These are phyloP conservation scores for Eriosoma lanigerum DNA, from an alignment of 1,140 invertebrate genomes.

Conservation along the genomic window DNA sequence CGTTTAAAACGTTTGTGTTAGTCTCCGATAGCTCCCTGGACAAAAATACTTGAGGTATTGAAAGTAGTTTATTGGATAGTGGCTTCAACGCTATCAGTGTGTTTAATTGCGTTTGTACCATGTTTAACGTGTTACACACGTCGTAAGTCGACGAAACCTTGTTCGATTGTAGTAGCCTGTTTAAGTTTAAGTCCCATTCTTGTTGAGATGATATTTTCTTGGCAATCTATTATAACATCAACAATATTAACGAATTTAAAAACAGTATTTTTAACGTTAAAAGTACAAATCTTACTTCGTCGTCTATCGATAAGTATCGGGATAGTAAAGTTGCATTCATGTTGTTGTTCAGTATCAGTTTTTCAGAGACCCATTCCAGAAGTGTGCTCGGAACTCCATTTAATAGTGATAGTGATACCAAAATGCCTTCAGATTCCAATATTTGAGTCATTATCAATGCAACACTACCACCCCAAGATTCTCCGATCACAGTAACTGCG, in stretches of 20 bases:
- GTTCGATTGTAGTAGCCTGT: not conserved
- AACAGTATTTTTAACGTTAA: not conserved
- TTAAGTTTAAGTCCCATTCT: not conserved
- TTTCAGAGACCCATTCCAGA: not conserved
- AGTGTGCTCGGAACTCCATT: not conserved
- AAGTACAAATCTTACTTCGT: not conserved
- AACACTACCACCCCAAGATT: constrained; percentile 53
- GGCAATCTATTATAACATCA: not conserved
- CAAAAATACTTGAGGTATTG: not conserved
- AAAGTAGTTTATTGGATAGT: not conserved
- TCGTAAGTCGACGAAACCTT: not conserved
- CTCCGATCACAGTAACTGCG: constrained; percentile 53
- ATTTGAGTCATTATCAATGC: constrained; percentile 53
- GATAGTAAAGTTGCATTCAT: not conserved
- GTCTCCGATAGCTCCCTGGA: not conserved
- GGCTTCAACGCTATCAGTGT: not conserved
- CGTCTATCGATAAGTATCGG: not conserved
- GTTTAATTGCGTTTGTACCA: not conserved
- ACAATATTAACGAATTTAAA: not conserved
- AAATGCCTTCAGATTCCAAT: constrained; percentile 48
- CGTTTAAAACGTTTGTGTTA: not conserved
- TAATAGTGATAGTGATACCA: constrained; percentile 24
- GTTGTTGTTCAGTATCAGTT: not conserved
- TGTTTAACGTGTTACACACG: not conserved
- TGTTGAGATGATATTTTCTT: not conserved